Evolutionary conservation across 2,888 invertebrate species (phyloP).

Genomic region (Pseudococcus viburni): DNA sequence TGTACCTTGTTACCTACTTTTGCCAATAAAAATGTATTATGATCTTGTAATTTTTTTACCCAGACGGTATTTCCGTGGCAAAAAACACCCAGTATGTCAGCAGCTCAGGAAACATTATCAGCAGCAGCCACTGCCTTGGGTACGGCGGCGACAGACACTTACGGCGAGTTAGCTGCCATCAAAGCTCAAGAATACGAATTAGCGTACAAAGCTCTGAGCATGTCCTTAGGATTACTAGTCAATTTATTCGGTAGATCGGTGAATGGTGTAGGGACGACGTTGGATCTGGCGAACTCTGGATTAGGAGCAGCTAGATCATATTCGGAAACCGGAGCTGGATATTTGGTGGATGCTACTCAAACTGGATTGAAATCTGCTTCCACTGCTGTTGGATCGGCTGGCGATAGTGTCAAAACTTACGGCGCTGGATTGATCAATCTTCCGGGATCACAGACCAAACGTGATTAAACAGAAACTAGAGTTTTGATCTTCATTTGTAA

Average conservation of each 20-base stretch:
- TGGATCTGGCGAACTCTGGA: not conserved
- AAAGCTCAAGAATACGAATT: slow-evolving; percentile 24
- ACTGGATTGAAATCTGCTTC: not conserved
- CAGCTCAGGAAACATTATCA: not conserved
- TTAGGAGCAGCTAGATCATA: not conserved
- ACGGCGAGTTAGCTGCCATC: not conserved
- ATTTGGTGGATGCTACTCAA: not conserved
- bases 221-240: not conserved
- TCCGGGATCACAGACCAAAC: not conserved
- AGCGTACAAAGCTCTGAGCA: not conserved
- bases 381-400: not conserved
- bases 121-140: not conserved
- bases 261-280: not conserved
- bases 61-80: not conserved
- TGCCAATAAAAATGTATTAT: not conserved
- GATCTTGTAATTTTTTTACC: not conserved
- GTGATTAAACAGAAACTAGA: not conserved
- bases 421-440: not conserved
- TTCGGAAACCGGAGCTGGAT: not conserved
- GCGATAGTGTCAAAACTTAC: not conserved
- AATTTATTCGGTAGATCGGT: slow-evolving; percentile 3
- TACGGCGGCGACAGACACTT: not conserved
- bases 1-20: not conserved
- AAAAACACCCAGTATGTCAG: not conserved
- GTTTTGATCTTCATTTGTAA: not conserved